phyloP scores from a whole-genome alignment of 2,888 invertebrate species.

The Molanna angustata region DNA sequence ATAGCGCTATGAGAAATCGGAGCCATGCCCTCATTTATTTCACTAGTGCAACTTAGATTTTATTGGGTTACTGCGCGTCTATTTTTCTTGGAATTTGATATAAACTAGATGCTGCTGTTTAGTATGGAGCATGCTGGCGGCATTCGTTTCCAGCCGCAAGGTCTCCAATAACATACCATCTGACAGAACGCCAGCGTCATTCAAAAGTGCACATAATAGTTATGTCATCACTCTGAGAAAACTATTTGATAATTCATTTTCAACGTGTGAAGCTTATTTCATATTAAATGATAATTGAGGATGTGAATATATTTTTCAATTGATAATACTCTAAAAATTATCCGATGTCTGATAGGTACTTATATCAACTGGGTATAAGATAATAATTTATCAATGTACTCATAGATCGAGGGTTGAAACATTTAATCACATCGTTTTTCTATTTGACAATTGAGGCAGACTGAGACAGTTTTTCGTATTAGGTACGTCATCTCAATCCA shows the following conservation, averaged over 20 bases:
- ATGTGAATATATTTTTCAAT: too few relatives aligned
- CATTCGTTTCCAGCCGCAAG: conserved; percentile 4
- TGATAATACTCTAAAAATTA: too few relatives aligned
- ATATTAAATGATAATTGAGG: too few relatives aligned
- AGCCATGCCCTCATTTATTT: conserved; percentile 14
- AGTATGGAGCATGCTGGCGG: neutral
- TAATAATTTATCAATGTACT: too few relatives aligned
- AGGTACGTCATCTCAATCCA: too few relatives aligned
- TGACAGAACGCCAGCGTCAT: conserved; percentile 1
- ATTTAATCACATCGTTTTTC: too few relatives aligned
- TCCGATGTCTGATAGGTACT: too few relatives aligned
- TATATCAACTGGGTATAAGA: too few relatives aligned
- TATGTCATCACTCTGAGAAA: conserved; percentile 5
- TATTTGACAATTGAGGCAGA: too few relatives aligned
- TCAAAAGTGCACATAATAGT: too few relatives aligned
- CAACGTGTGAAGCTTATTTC: neutral
- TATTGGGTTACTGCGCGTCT: conserved; percentile 24
- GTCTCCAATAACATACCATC: neutral
- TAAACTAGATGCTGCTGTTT: conserved; percentile 4
- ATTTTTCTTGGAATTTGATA: conserved; percentile 21
- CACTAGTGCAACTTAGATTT: conserved; percentile 14
- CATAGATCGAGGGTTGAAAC: too few relatives aligned
- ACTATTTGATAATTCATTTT: conserved; percentile 12
- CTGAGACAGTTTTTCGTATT: too few relatives aligned
- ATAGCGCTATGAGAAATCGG: neutral